Percentiles rank a stretch among this genome's conserved stretches.
phyloP scores from a whole-genome alignment of 2,797 vertebrate genomes.

The Leucoraja ocellata region DNA sequence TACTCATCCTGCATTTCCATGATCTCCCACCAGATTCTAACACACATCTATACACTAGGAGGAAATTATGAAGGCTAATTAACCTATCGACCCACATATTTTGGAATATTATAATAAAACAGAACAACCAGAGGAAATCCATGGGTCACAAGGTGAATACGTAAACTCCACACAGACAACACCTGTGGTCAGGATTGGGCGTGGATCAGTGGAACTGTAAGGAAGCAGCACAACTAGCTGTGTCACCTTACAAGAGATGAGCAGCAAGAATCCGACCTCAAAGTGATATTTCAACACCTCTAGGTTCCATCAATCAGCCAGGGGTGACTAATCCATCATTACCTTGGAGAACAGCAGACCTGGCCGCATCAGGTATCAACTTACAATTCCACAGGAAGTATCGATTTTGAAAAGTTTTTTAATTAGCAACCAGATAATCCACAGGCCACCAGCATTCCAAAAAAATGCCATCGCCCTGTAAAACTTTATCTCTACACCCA shows the following conservation, averaged over 20 bases:
- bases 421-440: not conserved
- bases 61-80: too few relatives aligned
- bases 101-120: too few relatives aligned
- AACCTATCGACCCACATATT: too few relatives aligned
- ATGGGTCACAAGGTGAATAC: too few relatives aligned
- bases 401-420: not conserved
- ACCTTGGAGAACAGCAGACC: not conserved
- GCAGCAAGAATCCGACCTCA: not conserved
- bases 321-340: conserved; percentile 12
- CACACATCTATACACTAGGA: too few relatives aligned
- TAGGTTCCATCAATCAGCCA: not conserved
- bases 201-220: too few relatives aligned
- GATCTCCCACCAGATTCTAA: too few relatives aligned
- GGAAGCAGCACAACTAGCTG: too few relatives aligned
- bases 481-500: not conserved
- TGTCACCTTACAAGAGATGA: not conserved
- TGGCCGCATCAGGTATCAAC: not conserved
- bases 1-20: too few relatives aligned
- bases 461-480: not conserved
- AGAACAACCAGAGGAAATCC: too few relatives aligned
- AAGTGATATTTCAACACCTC: not conserved
- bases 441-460: not conserved
- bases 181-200: too few relatives aligned
- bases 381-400: not conserved
- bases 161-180: too few relatives aligned